Evolutionary conservation across 2,888 invertebrate species (phyloP), one percentile per base, ranked within the genome.

Genomic region (Nemotelus nigrinus): DNA sequence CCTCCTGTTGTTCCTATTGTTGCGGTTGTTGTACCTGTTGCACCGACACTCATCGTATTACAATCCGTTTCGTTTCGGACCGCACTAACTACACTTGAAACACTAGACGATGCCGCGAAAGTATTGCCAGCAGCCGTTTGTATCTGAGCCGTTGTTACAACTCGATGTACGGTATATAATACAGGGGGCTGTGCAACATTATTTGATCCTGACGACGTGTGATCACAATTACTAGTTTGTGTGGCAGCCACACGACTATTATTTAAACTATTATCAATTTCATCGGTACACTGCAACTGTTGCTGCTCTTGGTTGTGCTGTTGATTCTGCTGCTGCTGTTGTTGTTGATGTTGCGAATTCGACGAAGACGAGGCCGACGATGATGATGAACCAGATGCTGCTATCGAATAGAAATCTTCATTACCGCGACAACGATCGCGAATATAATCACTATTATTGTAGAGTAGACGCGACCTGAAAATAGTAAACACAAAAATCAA

Each of bases 121-220:
- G 86, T 85, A 78, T 84, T 85, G 63, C 86, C 85, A 48, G 82
- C 83, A 48, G 85, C 85, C 63, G 86, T 86, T 81, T 87, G 87
- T 77, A 87, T 85, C 82, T 87, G 87, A 72, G 87, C 85, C 64
- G 87, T 87, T 74, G 87, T 86, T 74, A 87, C 87, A 79, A 87
- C 87, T 47, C 87, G 84, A 81, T 87, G 87, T 75, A 87, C 87
- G 41, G 87, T 87, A 79, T 87, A 87, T 82, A 87, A 82, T 77
- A 87, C 82, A 39, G 87, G 79, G 77, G 79, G 78, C 79, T 78
- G 79, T 83, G 44, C 82, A 81, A 78, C 82, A 78, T 58, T 81
- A 82, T 79, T 79, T 78, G 70, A 41, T 43, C 55, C 55, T 55
- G 55, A 70, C 53, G 70, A 55, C 25, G 25, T 39, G 79, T 82